These are phyloP conservation scores for Seriola quinqueradiata DNA, from an alignment of 2,113 vertebrate genomes.

Conservation along the genomic window DNA sequence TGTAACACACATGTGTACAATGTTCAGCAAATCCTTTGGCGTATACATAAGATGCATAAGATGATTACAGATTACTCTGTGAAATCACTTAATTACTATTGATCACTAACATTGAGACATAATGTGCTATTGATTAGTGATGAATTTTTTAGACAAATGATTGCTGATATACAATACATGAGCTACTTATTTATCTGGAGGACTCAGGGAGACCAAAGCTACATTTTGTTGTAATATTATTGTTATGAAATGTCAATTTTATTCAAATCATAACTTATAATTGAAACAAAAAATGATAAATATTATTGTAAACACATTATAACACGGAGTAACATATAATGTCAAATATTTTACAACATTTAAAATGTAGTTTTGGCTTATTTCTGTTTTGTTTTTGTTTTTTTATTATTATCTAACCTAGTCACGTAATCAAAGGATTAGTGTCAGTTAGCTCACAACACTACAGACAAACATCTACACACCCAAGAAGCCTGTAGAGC, in stretches of 20 bases:
- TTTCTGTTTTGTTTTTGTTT: background rate
- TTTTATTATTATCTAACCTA: background rate
- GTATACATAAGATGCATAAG: slow-evolving; percentile 10
- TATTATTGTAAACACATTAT: background rate
- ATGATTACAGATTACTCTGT: slow-evolving; percentile 66
- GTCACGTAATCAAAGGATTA: slow-evolving; percentile 34
- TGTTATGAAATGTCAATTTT: background rate
- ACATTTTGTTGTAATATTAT: background rate
- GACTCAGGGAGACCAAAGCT: background rate
- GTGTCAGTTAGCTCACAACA: slow-evolving; percentile 36
- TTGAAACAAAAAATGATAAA: too few species aligned
- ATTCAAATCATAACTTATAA: background rate
- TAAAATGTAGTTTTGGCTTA: background rate
- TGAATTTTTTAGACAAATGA: slow-evolving; percentile 56
- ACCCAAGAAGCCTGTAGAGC: slow-evolving; percentile 38
- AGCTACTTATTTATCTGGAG: background rate
- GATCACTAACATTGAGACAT: slow-evolving; percentile 38
- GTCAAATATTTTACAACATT: background rate
- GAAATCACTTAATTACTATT: slow-evolving; percentile 63
- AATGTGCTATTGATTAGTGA: slow-evolving; percentile 48
- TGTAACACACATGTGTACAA: background rate
- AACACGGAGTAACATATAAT: background rate
- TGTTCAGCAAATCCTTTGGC: slow-evolving; percentile 38
- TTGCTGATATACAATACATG: background rate
- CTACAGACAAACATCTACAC: slow-evolving; percentile 38